Evolutionary conservation across 1,140 invertebrate species (phyloP).

Genomic region (Drosophila ficusphila): DNA sequence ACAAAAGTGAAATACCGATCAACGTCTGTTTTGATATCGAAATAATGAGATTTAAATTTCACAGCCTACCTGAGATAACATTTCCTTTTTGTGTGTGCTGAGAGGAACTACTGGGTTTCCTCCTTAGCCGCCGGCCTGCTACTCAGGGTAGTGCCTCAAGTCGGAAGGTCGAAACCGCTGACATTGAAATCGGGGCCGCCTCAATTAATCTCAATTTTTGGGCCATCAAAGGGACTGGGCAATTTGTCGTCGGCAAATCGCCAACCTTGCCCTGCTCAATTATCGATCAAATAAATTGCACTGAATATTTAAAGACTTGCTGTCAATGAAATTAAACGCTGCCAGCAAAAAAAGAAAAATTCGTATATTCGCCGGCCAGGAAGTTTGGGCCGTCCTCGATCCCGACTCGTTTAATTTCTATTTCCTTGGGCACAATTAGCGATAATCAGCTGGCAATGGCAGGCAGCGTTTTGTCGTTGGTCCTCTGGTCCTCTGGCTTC

Average conservation of each 20-base stretch:
- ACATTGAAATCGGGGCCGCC: constrained; percentile 24
- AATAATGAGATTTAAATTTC: not conserved
- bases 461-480: constrained; percentile 32
- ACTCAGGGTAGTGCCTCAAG: not conserved
- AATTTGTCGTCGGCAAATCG: constrained; percentile 24
- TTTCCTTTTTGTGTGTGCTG: no score
- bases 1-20: constrained; percentile 5
- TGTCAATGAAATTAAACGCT: constrained; percentile 46
- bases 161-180: not conserved
- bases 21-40: not conserved
- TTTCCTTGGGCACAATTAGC: constrained; percentile 73
- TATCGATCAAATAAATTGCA: constrained; percentile 59
- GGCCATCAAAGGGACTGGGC: not conserved
- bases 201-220: constrained; percentile 41
- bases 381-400: constrained; percentile 14
- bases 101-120: not conserved
- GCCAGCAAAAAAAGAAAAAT: not conserved
- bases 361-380: constrained; percentile 1
- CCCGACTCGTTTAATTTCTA: constrained; percentile 57
- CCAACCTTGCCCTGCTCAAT: constrained; percentile 47
- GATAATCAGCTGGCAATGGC: constrained; percentile 65
- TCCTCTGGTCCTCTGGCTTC: constrained; percentile 32
- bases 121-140: not conserved
- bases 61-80: constrained; percentile 54
- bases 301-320: constrained; percentile 24